Evolutionary conservation across 2,797 vertebrate species (phyloP).

Genomic region (Lindbergichthys nudifrons): DNA sequence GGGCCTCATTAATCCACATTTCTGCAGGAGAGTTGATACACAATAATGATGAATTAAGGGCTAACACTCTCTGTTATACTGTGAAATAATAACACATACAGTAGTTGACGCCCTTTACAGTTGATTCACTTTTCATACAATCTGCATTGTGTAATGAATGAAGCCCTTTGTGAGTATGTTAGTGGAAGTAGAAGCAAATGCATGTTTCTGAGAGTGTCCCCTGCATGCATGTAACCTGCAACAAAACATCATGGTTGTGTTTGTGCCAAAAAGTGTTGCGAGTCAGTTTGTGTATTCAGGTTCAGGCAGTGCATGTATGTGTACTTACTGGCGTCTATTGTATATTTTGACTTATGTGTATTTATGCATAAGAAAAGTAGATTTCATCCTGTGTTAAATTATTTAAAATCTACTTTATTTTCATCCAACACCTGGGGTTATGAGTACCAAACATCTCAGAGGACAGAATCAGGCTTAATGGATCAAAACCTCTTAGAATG

Average conservation of each 20-base stretch:
- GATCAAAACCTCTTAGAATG: background rate
- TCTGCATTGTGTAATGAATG: slow-evolving; percentile 55
- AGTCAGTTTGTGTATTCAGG: slow-evolving; percentile 7
- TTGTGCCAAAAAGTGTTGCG: background rate
- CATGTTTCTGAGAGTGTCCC: slow-evolving; percentile 8
- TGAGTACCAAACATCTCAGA: slow-evolving; percentile 31
- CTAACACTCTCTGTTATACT: background rate
- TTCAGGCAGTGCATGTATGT: background rate
- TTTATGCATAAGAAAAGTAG: background rate
- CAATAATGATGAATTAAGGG: slow-evolving; percentile 22
- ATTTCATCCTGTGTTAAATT: background rate
- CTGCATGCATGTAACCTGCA: slow-evolving; percentile 27
- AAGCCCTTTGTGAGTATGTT: slow-evolving; percentile 41
- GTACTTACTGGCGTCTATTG: background rate
- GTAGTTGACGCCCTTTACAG: slow-evolving; percentile 21
- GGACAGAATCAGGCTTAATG: background rate
- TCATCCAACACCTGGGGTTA: slow-evolving; percentile 10
- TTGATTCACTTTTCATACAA: slow-evolving; percentile 25
- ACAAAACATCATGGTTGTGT: slow-evolving; percentile 15
- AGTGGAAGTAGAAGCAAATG: slow-evolving; percentile 29
- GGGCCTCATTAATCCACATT: slow-evolving; percentile 67
- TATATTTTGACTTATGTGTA: background rate
- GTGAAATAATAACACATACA: slow-evolving; percentile 14
- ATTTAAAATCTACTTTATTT: slow-evolving; percentile 18
- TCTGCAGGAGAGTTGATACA: slow-evolving; percentile 38